Conservation (phyloP, 1,140 invertebrate species). For the Trichoplusia ni region DNA sequence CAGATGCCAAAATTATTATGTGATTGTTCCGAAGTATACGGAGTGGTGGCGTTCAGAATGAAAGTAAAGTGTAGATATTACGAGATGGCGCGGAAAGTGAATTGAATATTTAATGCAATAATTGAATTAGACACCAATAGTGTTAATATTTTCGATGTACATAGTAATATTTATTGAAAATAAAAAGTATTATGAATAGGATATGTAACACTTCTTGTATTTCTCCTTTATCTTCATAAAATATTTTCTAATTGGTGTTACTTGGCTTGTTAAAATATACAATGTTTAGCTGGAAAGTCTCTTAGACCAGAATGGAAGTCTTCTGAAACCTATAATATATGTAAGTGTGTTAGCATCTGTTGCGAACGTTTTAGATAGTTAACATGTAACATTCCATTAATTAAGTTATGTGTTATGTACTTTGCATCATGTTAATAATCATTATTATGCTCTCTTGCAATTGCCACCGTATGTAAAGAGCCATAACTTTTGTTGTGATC, state of each 20-base stretch:
- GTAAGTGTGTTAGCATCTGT: not conserved
- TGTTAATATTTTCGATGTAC: constrained; percentile 29
- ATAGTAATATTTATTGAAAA: constrained; percentile 34
- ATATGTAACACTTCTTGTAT: constrained; percentile 16
- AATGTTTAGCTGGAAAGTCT: too few relatives aligned
- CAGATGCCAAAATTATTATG: constrained; percentile 3
- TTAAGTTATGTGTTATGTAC: not conserved
- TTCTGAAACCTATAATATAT: not conserved
- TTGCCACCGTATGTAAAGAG: not conserved
- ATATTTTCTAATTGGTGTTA: not conserved
- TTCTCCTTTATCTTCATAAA: not conserved
- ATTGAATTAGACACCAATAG: constrained; percentile 35
- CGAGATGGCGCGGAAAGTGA: constrained; percentile 26
- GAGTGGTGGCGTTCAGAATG: not conserved
- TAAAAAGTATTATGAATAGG: constrained; percentile 29
- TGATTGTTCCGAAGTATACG: not conserved
- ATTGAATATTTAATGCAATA: constrained; percentile 39
- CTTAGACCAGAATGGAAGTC: too few relatives aligned
- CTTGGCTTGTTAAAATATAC: not conserved
- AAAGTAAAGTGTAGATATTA: constrained; percentile 33
- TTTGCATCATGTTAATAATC: not conserved
- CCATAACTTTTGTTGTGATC: not conserved
- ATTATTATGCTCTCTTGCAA: constrained; percentile 12
- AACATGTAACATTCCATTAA: constrained; percentile 29
- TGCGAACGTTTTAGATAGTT: constrained; percentile 1